phyloP scores from a whole-genome alignment of 1,140 invertebrate species.

The Chionoecetes opilio region DNA sequence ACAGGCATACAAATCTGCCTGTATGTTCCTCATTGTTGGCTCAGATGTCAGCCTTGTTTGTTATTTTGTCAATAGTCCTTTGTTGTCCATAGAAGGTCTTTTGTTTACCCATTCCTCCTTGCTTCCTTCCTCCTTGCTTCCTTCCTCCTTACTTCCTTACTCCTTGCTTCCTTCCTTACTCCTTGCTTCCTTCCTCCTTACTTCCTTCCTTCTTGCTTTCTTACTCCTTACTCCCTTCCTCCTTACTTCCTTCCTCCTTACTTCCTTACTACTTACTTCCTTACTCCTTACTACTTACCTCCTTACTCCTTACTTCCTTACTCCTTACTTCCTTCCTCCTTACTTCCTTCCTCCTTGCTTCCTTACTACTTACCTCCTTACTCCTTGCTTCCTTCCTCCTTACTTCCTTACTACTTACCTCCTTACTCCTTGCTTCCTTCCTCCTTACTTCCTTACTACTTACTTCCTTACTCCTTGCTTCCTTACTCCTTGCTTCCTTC shows the following conservation, averaged over 20 bases:
- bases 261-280: constrained; percentile 82
- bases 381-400: neutral
- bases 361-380: neutral
- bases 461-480: neutral
- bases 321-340: neutral
- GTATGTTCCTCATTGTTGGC: too few relatives aligned
- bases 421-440: neutral
- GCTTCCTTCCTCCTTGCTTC: too few relatives aligned
- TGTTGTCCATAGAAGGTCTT: too few relatives aligned
- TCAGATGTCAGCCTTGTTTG: too few relatives aligned
- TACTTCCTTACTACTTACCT: constrained; percentile 81
- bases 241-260: neutral
- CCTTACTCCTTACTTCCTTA: neutral
- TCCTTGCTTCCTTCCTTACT: neutral
- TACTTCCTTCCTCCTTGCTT: neutral
- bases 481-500: neutral
- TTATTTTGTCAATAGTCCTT: too few relatives aligned
- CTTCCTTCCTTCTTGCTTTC: neutral
- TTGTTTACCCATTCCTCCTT: too few relatives aligned
- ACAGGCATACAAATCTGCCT: too few relatives aligned
- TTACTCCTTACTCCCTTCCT: neutral
- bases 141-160: neutral
- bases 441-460: neutral
- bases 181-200: neutral
- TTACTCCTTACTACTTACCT: neutral